A percentile compares a stretch with the other conserved stretches of the same genome.
Conservation (phyloP, 2,888 invertebrate species). For the Cheilosia pagana region DNA sequence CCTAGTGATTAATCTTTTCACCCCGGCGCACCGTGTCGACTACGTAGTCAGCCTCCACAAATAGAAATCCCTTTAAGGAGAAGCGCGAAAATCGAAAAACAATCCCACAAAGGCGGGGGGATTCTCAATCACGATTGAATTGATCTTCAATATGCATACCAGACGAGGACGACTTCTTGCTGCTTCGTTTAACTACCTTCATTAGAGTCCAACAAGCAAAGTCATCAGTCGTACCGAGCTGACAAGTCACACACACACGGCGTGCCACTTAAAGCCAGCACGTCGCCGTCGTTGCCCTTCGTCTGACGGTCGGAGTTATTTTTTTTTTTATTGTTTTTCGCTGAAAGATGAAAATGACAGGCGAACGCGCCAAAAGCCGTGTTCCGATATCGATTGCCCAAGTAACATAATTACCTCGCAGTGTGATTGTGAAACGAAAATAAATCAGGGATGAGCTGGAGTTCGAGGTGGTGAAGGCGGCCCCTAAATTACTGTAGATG, state of each 20-base stretch:
- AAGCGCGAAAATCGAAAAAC: conserved; percentile 26
- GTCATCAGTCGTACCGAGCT: conserved; percentile 67
- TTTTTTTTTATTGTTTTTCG: conserved; percentile 10
- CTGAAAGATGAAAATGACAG: conserved; percentile 73
- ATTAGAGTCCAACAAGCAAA: conserved; percentile 71
- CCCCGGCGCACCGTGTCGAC: conserved; percentile 43
- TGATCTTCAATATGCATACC: conserved; percentile 41
- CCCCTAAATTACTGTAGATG: conserved; percentile 58
- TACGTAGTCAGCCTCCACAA: conserved; percentile 24
- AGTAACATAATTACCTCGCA: conserved; percentile 75
- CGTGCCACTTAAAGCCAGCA: conserved; percentile 27
- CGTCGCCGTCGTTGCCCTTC: conserved; percentile 44
- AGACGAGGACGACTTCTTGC: conserved; percentile 40
- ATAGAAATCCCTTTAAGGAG: conserved; percentile 44
- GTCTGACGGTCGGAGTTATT: conserved; percentile 3
- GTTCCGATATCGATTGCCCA: conserved; percentile 75
- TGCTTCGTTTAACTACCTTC: conserved; percentile 72
- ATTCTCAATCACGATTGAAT: conserved; percentile 69
- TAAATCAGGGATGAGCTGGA: conserved; percentile 61
- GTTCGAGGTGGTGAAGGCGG: conserved; percentile 10
- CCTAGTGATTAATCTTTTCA: conserved; percentile 69
- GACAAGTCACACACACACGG: conserved; percentile 50
- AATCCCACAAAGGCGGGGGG: conserved; percentile 38
- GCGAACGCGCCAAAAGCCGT: conserved; percentile 72
- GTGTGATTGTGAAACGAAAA: conserved; percentile 69